Percentiles rank a stretch among this genome's conserved stretches.
phyloP scores from a whole-genome alignment of 2,113 vertebrate genomes.

The Oceanites oceanicus region DNA sequence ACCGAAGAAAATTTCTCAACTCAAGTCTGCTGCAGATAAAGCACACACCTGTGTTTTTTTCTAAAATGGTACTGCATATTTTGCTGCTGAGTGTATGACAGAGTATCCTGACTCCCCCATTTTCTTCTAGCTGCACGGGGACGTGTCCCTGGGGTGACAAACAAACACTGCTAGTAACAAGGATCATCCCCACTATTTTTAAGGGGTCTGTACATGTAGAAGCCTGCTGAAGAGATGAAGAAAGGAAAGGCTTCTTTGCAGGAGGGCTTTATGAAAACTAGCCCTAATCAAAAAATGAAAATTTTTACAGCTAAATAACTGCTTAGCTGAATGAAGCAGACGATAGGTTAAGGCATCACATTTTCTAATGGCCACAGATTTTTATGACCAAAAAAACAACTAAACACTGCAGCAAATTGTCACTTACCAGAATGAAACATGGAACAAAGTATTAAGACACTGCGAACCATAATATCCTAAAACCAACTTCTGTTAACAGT shows the following conservation, averaged over 20 bases:
- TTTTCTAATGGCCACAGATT: neutral
- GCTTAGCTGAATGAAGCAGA: neutral
- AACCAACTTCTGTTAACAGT: neutral
- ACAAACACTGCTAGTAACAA: neutral
- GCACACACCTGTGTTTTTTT: neutral
- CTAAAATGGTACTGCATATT: neutral
- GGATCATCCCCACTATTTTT: neutral
- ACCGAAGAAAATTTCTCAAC: neutral
- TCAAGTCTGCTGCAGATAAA: neutral
- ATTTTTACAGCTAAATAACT: neutral
- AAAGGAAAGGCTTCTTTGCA: neutral
- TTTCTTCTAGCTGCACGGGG: neutral
- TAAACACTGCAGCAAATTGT: neutral
- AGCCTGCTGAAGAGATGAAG: neutral
- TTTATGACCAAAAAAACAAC: neutral
- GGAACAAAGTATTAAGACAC: neutral
- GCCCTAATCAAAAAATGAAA: neutral
- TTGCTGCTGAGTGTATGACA: neutral
- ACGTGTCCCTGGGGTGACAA: neutral
- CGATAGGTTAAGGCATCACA: neutral
- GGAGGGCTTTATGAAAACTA: neutral
- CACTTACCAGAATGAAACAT: neutral
- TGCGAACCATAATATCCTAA: neutral
- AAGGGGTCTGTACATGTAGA: neutral
- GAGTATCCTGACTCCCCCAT: neutral